A percentile compares a stretch with the other conserved stretches of the same genome.
These are phyloP conservation scores for Poliocrania exsul DNA, from an alignment of 2,797 vertebrate species.

Conservation along the genomic window DNA sequence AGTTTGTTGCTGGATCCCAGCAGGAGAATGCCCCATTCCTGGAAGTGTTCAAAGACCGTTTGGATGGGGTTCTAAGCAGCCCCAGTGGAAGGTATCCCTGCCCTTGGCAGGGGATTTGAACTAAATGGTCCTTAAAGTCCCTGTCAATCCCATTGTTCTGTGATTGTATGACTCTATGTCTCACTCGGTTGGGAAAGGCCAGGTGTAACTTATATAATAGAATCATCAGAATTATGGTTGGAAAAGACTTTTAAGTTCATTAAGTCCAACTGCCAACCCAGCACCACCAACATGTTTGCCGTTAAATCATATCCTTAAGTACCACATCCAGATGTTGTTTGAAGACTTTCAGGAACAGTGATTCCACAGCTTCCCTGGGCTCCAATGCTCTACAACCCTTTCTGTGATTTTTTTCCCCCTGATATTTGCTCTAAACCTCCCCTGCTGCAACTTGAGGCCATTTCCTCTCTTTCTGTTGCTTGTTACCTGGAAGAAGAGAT, in stretches of 20 bases:
- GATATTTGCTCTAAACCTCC: neutral
- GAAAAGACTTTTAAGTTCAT: neutral
- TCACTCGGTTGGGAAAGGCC: neutral
- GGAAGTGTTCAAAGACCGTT: neutral
- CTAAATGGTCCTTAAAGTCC: accelerated
- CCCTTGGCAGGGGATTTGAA: neutral
- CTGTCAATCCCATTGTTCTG: neutral
- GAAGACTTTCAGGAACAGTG: neutral
- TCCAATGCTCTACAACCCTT: neutral
- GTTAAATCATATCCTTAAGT: neutral
- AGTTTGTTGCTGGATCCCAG: neutral
- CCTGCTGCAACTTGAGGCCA: neutral
- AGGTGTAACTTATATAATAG: accelerated
- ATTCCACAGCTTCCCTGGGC: neutral
- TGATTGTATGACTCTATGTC: neutral
- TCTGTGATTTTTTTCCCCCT: neutral
- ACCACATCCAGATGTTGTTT: neutral
- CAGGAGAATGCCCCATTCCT: neutral
- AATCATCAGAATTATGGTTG: neutral
- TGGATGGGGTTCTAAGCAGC: neutral
- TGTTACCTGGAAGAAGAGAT: neutral
- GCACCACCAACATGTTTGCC: neutral
- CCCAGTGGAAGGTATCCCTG: neutral
- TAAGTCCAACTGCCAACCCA: neutral
- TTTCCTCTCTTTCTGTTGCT: neutral